phyloP scores from a whole-genome alignment of 1,140 invertebrate species.

The Drosophila arawakana region DNA sequence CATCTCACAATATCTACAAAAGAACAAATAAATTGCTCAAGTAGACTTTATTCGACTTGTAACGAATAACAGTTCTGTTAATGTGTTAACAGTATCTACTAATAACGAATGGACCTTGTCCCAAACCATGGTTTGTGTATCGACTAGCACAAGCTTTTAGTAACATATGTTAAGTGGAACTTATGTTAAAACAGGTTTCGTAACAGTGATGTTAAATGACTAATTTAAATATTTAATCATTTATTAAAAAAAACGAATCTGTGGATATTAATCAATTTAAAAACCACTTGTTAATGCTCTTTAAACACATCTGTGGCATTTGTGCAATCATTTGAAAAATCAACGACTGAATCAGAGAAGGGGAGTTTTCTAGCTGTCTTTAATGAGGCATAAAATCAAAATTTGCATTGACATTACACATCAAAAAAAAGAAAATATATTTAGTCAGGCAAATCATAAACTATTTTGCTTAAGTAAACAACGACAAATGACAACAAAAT shows the following conservation, averaged over 20 bases:
- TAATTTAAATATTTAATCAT: slow-evolving; percentile 5
- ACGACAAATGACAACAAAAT: slow-evolving; percentile 10
- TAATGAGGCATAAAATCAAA: slow-evolving; percentile 55
- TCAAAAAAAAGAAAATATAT: slow-evolving; percentile 16
- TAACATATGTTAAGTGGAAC: slow-evolving; percentile 12
- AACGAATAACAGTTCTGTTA: neutral
- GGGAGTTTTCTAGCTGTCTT: slow-evolving; percentile 4
- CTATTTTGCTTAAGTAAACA: slow-evolving; percentile 28
- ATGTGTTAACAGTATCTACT: neutral
- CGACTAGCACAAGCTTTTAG: slow-evolving; percentile 17
- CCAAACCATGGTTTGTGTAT: slow-evolving; percentile 38
- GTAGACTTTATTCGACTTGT: too few species aligned
- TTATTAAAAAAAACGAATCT: neutral
- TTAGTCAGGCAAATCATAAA: slow-evolving; percentile 15
- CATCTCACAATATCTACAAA: too few species aligned
- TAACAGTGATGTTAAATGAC: neutral
- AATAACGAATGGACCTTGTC: slow-evolving; percentile 10
- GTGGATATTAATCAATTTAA: slow-evolving; percentile 12
- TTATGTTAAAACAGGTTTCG: slow-evolving; percentile 26
- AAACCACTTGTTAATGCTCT: neutral
- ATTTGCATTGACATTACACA: slow-evolving; percentile 44
- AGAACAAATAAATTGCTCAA: too few species aligned
- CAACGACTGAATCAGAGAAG: neutral
- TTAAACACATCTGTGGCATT: neutral
- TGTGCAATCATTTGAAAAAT: neutral